These are phyloP conservation scores for Danio tinwini DNA, from an alignment of 2,797 vertebrate genomes.

Conservation along the genomic window DNA sequence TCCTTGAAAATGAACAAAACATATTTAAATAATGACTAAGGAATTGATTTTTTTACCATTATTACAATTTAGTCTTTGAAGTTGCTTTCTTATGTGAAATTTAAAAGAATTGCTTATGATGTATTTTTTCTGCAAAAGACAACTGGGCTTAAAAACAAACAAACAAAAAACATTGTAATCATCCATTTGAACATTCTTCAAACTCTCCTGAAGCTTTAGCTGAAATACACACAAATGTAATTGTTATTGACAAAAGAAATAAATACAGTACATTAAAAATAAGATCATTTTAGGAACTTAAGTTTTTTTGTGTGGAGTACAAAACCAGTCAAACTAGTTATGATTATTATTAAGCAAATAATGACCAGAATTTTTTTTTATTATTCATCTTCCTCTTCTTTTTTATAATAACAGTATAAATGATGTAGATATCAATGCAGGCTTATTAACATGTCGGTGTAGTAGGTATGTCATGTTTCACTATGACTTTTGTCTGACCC, in stretches of 20 bases:
- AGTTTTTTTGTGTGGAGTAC: neutral
- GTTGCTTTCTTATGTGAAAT: neutral
- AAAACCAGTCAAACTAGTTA: neutral
- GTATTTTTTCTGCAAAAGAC: neutral
- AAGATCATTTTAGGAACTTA: neutral
- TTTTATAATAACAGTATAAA: slow-evolving; percentile 7
- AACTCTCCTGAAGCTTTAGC: neutral
- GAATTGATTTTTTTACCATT: neutral
- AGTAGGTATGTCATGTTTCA: slow-evolving; percentile 26
- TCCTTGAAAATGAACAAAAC: slow-evolving; percentile 12
- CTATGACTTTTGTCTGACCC: slow-evolving; percentile 43
- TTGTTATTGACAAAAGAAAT: neutral
- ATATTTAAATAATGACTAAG: neutral
- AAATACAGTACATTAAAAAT: neutral
- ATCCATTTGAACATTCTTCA: neutral
- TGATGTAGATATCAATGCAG: neutral
- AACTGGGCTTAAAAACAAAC: neutral
- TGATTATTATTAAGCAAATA: no score
- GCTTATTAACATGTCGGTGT: slow-evolving; percentile 16
- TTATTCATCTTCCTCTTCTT: neutral
- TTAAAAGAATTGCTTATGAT: neutral
- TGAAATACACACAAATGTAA: neutral
- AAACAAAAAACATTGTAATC: neutral
- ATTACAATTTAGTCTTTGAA: neutral
- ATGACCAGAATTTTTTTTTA: slow-evolving; percentile 4